Evolutionary conservation across 2,113 vertebrate genomes (phyloP), one percentile per base, ranked within the genome.

Genomic region (Rallus limicola): DNA sequence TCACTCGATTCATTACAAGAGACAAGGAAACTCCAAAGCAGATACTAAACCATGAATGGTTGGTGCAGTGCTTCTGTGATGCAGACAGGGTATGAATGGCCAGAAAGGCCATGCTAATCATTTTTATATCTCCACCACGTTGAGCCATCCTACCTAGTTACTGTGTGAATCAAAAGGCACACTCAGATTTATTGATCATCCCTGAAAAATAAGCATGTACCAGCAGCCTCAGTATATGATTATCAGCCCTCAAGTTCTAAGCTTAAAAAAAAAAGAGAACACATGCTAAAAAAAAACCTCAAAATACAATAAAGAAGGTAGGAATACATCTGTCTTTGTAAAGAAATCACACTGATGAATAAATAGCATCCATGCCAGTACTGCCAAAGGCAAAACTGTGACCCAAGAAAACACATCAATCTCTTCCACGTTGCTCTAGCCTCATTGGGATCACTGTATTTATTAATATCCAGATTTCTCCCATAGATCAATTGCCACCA

Each of bases 381-480:
- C 46, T 82, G 63, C 87, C 64, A 81, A 62, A 88, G 85, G 92
- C 82, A 95, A 93, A 95, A 82, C 46, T 26, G 46, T 16, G 36
- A 80, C 93, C 85, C 42, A 38, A 88, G 58, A 68, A 94, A 84
- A 78, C 79, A 84, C 55, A 93, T 95, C 76, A 77, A 46, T 96
- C 75, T 90, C 50, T 56, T 31, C 24, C 24, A 59, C 6, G 1
- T 38, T 83, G 68, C 64, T 88, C 28, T 34, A 75, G 25, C 31
- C 82, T 86, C 93, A 29, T 26, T 86, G 80, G 92, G 46, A 95
- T 81, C 19, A 8, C 69, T 58, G 11, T 56, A 63, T 77, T 91
- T 96, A 88, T 90, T 93, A 93, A 81, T 63, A 88, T 18, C 85
- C 53, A 40, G 40, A 87, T 92, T 90, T 95, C 58, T 7, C 28